Conservation (phyloP, 2,113 vertebrate species). For the Scomber scombrus region DNA sequence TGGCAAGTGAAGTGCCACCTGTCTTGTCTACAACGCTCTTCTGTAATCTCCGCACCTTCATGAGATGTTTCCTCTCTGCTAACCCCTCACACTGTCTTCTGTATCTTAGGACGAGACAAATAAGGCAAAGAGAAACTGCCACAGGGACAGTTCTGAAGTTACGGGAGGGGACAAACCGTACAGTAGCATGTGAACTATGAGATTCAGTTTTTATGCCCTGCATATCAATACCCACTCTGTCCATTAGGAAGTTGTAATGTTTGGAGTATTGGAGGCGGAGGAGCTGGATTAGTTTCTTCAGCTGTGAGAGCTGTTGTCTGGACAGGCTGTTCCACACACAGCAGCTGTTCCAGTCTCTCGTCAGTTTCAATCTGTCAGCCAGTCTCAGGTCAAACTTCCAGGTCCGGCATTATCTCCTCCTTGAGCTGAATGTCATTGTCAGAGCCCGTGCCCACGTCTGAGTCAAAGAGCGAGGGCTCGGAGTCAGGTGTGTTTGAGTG, state of each 20-base stretch:
- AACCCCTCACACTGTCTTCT: slow-evolving; percentile 42
- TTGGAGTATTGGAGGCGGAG: slow-evolving; percentile 35
- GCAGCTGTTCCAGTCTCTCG: slow-evolving; percentile 33
- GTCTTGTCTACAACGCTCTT: slow-evolving; percentile 43
- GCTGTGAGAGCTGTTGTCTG: slow-evolving; percentile 29
- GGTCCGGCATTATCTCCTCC: slow-evolving; percentile 76
- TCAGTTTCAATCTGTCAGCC: slow-evolving; percentile 17
- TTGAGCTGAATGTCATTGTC: slow-evolving; percentile 92
- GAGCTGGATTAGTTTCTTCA: slow-evolving; percentile 40
- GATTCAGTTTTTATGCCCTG: slow-evolving; percentile 56
- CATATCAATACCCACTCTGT: slow-evolving; percentile 59
- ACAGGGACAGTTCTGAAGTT: slow-evolving; percentile 56
- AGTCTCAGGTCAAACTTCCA: slow-evolving; percentile 71
- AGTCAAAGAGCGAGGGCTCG: slow-evolving; percentile 95
- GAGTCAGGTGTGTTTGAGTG: slow-evolving; percentile 85
- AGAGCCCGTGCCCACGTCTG: slow-evolving; percentile 92
- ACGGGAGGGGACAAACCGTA: slow-evolving; percentile 47
- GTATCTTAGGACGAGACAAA: slow-evolving; percentile 66
- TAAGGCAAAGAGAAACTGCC: slow-evolving; percentile 79
- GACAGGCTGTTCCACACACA: slow-evolving; percentile 26
- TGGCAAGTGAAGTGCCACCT: slow-evolving; percentile 71
- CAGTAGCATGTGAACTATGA: slow-evolving; percentile 49
- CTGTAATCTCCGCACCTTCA: slow-evolving; percentile 19
- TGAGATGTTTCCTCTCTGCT: slow-evolving; percentile 31
- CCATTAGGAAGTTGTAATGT: slow-evolving; percentile 42